Conservation (phyloP, 2,888 invertebrate genomes). For the Drosophila quinaria region DNA sequence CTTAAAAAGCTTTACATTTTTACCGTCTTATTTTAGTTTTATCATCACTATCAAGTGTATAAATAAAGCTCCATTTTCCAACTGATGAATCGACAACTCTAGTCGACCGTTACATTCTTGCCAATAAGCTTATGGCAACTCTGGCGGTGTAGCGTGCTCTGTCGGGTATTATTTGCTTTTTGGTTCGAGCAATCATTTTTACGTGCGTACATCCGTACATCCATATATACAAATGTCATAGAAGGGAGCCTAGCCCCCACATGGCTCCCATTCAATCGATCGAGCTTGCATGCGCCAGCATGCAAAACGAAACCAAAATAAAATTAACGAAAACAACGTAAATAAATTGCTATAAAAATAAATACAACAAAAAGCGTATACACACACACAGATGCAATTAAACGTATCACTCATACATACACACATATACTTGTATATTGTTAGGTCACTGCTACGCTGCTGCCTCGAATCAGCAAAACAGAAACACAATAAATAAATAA, state of each 20-base stretch:
- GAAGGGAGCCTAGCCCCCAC: slow-evolving; percentile 38
- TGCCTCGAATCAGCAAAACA: slow-evolving; percentile 72
- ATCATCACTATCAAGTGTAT: background rate
- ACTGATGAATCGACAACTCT: slow-evolving; percentile 27
- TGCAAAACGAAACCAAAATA: slow-evolving; percentile 76
- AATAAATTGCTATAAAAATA: slow-evolving; percentile 73
- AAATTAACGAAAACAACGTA: slow-evolving; percentile 74
- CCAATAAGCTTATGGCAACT: slow-evolving; percentile 54
- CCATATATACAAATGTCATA: slow-evolving; percentile 20
- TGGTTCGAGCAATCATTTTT: slow-evolving; percentile 20
- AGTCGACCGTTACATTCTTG: slow-evolving; percentile 10
- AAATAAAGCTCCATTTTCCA: background rate
- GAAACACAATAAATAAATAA: slow-evolving; percentile 80
- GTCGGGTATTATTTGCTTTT: slow-evolving; percentile 40
- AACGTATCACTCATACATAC: slow-evolving; percentile 28
- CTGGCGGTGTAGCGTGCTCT: slow-evolving; percentile 45
- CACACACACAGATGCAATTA: slow-evolving; percentile 29
- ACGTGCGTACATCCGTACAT: slow-evolving; percentile 7
- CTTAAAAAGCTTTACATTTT: no score
- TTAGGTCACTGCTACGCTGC: slow-evolving; percentile 69
- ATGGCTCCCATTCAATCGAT: slow-evolving; percentile 74
- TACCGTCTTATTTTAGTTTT: background rate
- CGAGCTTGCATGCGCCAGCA: slow-evolving; percentile 72
- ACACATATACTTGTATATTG: slow-evolving; percentile 39
- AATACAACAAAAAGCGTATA: slow-evolving; percentile 61